phyloP scores from a whole-genome alignment of 2,797 vertebrate species.

The Varecia variegata region DNA sequence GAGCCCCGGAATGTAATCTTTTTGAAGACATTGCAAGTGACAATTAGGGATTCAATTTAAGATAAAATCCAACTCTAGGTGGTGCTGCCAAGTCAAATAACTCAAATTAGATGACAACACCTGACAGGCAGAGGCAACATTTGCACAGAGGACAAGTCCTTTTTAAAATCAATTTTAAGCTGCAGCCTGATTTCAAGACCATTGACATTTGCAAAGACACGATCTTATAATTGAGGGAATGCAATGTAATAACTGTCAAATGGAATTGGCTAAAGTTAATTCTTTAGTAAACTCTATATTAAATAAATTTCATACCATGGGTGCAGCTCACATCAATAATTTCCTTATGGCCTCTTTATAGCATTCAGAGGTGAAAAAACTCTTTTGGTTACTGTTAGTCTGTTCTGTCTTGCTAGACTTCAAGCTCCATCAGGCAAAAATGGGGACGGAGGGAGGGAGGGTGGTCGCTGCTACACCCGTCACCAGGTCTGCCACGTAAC shows the following conservation, averaged over 20 bases:
- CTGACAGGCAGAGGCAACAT: constrained; percentile 41
- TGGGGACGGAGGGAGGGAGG: not conserved
- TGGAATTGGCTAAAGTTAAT: not conserved
- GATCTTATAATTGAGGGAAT: not conserved
- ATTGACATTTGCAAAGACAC: not conserved
- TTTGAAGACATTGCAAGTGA: constrained; percentile 70
- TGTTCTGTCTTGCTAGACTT: not conserved
- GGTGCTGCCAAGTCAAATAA: constrained; percentile 66
- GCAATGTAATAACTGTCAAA: not conserved
- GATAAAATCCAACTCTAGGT: constrained; percentile 45
- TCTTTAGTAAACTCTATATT: not conserved
- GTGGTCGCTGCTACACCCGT: rapidly evolving
- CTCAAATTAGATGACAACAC: constrained; percentile 30
- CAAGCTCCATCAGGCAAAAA: not conserved
- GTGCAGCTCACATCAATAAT: not conserved
- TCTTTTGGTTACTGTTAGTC: too few relatives aligned
- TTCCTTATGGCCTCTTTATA: not conserved
- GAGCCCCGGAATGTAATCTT: constrained; percentile 26
- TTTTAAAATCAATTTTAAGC: not conserved
- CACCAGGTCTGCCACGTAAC: rapidly evolving
- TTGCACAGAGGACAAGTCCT: not conserved
- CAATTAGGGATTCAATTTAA: constrained; percentile 69
- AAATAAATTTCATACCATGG: not conserved
- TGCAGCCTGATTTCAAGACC: not conserved
- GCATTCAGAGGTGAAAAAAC: not conserved